Percentiles rank a stretch among this genome's conserved stretches.
Conservation (phyloP, 2,113 vertebrate genomes). For the Oreochromis spilurus region DNA sequence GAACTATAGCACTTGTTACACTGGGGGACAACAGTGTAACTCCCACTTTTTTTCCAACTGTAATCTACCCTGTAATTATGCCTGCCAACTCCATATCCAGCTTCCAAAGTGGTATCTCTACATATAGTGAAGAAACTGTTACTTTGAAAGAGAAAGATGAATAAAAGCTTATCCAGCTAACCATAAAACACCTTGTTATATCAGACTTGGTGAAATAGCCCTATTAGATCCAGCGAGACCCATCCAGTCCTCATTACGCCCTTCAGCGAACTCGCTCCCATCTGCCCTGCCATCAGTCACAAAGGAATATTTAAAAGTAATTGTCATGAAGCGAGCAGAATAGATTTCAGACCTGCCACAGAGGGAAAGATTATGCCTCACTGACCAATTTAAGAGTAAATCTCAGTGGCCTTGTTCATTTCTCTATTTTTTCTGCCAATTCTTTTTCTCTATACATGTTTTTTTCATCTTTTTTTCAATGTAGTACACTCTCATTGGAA, state of each 20-base stretch:
- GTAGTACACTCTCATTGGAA: neutral
- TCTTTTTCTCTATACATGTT: neutral
- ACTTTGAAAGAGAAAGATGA: neutral
- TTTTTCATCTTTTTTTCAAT: neutral
- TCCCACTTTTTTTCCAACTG: neutral
- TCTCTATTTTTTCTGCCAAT: neutral
- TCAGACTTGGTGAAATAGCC: slow-evolving; percentile 10
- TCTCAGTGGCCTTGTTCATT: neutral
- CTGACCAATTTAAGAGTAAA: slow-evolving; percentile 39
- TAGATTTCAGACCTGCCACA: slow-evolving; percentile 44
- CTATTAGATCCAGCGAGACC: neutral
- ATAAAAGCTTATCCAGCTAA: neutral
- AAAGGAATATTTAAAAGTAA: slow-evolving; percentile 48
- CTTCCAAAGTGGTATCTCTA: neutral
- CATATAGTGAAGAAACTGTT: neutral
- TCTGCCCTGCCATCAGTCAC: slow-evolving; percentile 44
- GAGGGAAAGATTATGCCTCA: slow-evolving; percentile 21
- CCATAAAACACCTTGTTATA: slow-evolving; percentile 23
- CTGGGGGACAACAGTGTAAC: neutral
- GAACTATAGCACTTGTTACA: neutral
- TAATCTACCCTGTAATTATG: neutral
- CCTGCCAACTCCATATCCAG: neutral
- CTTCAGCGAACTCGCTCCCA: neutral
- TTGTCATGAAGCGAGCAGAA: neutral
- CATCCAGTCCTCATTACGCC: slow-evolving; percentile 27